Percentiles rank a stretch among this genome's conserved stretches.
These are phyloP conservation scores for Condylostylus longicornis DNA, from an alignment of 1,140 invertebrate species.

Conservation along the genomic window DNA sequence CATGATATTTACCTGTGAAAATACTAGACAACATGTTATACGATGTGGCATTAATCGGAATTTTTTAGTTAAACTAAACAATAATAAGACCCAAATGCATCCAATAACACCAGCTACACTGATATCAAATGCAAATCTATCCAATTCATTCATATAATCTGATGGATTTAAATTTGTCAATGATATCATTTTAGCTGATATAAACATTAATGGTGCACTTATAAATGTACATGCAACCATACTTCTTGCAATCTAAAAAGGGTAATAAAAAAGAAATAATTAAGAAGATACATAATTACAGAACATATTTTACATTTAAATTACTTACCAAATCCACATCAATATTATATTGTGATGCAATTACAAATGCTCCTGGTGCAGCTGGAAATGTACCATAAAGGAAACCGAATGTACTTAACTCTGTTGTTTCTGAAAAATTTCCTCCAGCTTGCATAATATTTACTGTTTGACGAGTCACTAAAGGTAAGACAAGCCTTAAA, in stretches of 20 bases:
- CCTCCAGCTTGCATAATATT: conserved; percentile 52
- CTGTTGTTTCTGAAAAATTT: conserved; percentile 54
- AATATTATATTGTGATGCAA: conserved; percentile 73
- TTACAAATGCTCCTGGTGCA: conserved; percentile 88
- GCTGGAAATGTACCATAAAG: conserved; percentile 92
- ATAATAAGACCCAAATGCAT: conserved; percentile 59
- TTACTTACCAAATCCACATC: conserved; percentile 67
- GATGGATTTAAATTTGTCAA: conserved; percentile 49
- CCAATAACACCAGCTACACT: conserved; percentile 61
- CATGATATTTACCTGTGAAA: conserved; percentile 74
- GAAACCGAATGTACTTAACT: conserved; percentile 84
- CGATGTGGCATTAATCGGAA: conserved; percentile 67
- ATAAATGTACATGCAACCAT: conserved; percentile 90
- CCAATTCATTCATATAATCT: conserved; percentile 59
- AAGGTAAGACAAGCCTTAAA: conserved; percentile 64
- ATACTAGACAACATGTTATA: conserved; percentile 58
- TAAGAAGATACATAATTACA: not conserved
- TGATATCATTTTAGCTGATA: conserved; percentile 83
- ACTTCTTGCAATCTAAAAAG: conserved; percentile 63
- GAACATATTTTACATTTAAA: not conserved
- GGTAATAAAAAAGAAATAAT: conserved; percentile 6
- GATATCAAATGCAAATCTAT: conserved; percentile 65
- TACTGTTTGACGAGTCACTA: conserved; percentile 74
- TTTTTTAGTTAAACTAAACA: conserved; percentile 62
- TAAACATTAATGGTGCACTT: conserved; percentile 86